phyloP scores from a whole-genome alignment of 2,797 vertebrate species.

The Pangasius sanitwongsei region DNA sequence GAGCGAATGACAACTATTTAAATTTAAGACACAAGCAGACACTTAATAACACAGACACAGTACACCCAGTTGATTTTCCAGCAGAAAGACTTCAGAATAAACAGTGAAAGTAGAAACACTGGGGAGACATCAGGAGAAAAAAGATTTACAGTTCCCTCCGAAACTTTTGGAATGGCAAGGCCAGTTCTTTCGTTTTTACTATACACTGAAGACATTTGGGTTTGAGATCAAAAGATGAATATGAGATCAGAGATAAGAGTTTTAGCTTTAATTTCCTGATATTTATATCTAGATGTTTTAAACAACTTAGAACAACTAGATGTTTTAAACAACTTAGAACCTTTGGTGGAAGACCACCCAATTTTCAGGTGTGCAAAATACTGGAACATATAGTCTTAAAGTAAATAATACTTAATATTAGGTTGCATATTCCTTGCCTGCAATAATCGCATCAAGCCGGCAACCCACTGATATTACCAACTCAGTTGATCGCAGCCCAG shows the following conservation, averaged over 20 bases:
- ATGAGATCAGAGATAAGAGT: background rate
- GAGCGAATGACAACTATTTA: background rate
- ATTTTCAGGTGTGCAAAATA: background rate
- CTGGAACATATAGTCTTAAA: background rate
- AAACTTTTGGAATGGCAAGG: background rate
- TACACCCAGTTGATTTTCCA: background rate
- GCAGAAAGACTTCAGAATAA: background rate
- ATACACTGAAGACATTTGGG: background rate
- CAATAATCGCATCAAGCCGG: background rate
- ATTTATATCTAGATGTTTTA: background rate
- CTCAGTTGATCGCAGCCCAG: background rate
- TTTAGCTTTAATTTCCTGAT: background rate
- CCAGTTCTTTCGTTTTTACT: background rate
- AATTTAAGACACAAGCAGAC: background rate
- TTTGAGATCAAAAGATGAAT: background rate
- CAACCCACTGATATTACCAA: background rate
- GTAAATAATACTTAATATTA: background rate
- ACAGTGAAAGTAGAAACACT: background rate
- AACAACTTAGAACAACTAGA: too few relatives aligned
- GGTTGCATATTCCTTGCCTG: background rate
- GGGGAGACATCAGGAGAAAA: background rate
- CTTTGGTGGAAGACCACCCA: background rate
- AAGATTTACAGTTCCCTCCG: background rate
- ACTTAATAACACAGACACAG: background rate
- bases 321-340: background rate